A percentile compares a stretch with the other conserved stretches of the same genome.
Conservation (phyloP, 2,797 vertebrate genomes). For the Garrulus glandarius region DNA sequence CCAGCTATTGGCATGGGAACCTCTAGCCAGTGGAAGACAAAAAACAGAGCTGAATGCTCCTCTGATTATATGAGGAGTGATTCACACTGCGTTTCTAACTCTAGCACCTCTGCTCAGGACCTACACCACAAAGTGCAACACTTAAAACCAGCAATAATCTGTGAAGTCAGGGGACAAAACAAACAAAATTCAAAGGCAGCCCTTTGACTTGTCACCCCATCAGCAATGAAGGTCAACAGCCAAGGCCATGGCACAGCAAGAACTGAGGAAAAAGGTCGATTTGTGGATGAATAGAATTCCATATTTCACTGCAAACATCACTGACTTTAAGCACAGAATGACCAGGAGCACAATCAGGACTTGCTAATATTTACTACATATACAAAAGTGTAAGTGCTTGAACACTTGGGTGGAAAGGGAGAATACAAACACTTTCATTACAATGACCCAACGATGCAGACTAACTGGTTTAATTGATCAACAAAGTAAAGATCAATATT, state of each 20-base stretch:
- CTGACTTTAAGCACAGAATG: not conserved
- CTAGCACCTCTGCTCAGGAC: not conserved
- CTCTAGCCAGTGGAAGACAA: not conserved
- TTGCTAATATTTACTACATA: not conserved
- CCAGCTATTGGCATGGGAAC: not conserved
- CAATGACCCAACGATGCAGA: not conserved
- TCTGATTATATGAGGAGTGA: not conserved
- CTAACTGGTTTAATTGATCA: not conserved
- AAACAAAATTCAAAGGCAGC: not conserved
- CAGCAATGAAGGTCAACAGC: not conserved
- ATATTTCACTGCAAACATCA: not conserved
- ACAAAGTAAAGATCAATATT: not conserved
- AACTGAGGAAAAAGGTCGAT: not conserved
- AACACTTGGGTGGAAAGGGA: not conserved
- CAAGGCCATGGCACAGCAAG: not conserved
- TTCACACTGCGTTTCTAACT: not conserved
- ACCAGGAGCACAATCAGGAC: not conserved
- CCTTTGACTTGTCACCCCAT: not conserved
- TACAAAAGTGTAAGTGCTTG: not conserved
- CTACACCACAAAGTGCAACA: not conserved
- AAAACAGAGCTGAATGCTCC: not conserved
- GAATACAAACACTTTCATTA: not conserved
- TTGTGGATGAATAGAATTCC: not conserved
- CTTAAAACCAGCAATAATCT: not conserved
- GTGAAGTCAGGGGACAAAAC: not conserved